Percentiles rank a stretch among this genome's conserved stretches.
Evolutionary conservation across 2,113 vertebrate genomes (phyloP).

Genomic region (Colaptes auratus): DNA sequence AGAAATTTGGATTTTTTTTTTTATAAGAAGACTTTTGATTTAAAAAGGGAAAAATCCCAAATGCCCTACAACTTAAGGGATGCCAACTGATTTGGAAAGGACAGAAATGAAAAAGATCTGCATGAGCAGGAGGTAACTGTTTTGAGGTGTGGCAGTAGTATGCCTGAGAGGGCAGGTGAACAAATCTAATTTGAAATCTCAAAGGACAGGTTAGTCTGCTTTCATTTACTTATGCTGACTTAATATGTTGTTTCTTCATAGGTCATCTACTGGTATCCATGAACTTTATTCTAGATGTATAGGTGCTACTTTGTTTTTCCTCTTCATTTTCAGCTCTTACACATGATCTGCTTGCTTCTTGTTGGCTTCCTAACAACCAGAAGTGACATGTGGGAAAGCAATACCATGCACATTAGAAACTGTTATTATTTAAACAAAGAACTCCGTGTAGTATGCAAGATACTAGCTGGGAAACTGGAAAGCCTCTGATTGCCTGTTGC

Average conservation of each 20-base stretch:
- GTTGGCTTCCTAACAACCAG: background rate
- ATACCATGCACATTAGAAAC: background rate
- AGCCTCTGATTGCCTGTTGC: background rate
- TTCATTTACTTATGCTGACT: background rate
- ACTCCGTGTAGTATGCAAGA: background rate
- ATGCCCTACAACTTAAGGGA: background rate
- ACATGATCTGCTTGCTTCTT: background rate
- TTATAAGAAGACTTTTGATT: background rate
- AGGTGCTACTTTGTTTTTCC: background rate
- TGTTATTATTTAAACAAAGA: background rate
- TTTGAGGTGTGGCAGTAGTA: slow-evolving; percentile 6
- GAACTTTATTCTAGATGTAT: background rate
- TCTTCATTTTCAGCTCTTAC: background rate
- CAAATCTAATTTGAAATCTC: slow-evolving; percentile 8
- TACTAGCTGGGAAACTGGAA: background rate
- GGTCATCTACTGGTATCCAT: background rate
- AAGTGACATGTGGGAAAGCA: background rate
- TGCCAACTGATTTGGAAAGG: background rate
- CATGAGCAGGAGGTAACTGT: background rate
- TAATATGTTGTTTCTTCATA: background rate
- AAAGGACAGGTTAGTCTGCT: slow-evolving; percentile 50
- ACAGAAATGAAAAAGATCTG: background rate
- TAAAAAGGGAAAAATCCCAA: background rate
- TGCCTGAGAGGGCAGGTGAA: background rate
- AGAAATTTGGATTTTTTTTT: no score